Evolutionary conservation across 2,888 invertebrate genomes (phyloP).

Genomic region (Acronicta alni): DNA sequence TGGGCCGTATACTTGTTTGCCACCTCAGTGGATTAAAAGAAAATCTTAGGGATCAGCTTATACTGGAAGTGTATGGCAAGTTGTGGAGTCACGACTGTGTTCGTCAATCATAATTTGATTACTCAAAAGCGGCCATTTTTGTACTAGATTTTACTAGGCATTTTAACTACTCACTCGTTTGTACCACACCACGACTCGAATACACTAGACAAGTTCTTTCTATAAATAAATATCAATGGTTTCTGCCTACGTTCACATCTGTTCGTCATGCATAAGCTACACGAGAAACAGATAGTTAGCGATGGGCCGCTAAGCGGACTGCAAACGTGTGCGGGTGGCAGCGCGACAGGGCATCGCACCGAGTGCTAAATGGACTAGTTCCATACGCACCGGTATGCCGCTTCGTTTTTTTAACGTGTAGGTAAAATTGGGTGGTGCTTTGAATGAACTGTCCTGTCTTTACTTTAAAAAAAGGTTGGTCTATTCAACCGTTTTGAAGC

Average conservation of each 20-base stretch:
- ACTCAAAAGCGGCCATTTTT: too few relatives aligned
- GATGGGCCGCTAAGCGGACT: slow-evolving; percentile 78
- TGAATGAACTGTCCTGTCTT: slow-evolving; percentile 36
- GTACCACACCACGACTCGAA: too few relatives aligned
- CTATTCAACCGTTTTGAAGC: neutral
- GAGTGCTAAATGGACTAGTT: slow-evolving; percentile 86
- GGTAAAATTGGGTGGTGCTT: slow-evolving; percentile 45
- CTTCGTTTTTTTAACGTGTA: slow-evolving; percentile 45
- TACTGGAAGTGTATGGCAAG: too few relatives aligned
- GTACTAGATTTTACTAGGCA: too few relatives aligned
- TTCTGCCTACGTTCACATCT: slow-evolving; percentile 55
- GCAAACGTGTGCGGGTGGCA: slow-evolving; percentile 85
- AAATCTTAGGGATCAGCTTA: too few relatives aligned
- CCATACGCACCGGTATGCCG: slow-evolving; percentile 59
- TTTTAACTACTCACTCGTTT: too few relatives aligned
- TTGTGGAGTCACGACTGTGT: too few relatives aligned
- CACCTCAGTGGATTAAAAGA: too few relatives aligned
- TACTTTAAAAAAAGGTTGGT: slow-evolving; percentile 14
- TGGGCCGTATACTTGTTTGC: too few relatives aligned
- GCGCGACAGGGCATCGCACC: slow-evolving; percentile 82
- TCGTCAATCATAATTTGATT: too few relatives aligned
- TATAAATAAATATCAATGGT: neutral
- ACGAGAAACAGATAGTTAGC: slow-evolving; percentile 79
- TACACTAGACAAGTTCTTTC: too few relatives aligned
- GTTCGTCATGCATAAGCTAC: slow-evolving; percentile 45